Conservation (phyloP, 1,140 invertebrate species). For the Saccostrea echinata region DNA sequence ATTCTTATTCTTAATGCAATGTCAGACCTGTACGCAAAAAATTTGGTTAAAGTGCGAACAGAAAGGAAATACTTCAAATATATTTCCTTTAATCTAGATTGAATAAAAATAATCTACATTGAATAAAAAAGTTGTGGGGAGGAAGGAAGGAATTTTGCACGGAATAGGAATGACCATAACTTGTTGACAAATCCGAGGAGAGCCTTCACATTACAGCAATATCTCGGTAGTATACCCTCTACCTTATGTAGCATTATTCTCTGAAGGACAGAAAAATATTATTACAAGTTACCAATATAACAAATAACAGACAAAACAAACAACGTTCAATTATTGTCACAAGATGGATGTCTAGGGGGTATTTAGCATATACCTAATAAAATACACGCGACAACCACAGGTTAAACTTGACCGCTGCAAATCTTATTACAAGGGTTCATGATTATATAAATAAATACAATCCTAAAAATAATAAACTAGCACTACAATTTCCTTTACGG, state of each 20-base stretch:
- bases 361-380: conserved; percentile 13
- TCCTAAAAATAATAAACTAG: background rate
- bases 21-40: too few species aligned
- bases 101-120: background rate
- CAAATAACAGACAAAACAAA: conserved; percentile 25
- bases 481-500: background rate
- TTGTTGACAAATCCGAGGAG: background rate
- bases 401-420: conserved; percentile 17
- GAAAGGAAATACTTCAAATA: too few species aligned
- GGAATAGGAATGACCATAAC: background rate
- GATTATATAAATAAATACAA: background rate
- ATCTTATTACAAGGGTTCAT: conserved; percentile 1
- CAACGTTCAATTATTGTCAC: conserved; percentile 7
- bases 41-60: too few species aligned
- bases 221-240: conserved; percentile 15
- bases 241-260: background rate
- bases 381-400: conserved; percentile 3
- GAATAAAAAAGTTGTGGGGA: background rate
- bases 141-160: background rate
- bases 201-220: background rate
- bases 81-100: background rate
- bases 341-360: conserved; percentile 26
- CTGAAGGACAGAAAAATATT: conserved; percentile 29
- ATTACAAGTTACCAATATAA: conserved; percentile 27
- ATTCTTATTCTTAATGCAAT: too few species aligned